These are phyloP conservation scores for Herpetotheres cachinnans DNA, from an alignment of 2,113 vertebrate genomes.

Conservation along the genomic window DNA sequence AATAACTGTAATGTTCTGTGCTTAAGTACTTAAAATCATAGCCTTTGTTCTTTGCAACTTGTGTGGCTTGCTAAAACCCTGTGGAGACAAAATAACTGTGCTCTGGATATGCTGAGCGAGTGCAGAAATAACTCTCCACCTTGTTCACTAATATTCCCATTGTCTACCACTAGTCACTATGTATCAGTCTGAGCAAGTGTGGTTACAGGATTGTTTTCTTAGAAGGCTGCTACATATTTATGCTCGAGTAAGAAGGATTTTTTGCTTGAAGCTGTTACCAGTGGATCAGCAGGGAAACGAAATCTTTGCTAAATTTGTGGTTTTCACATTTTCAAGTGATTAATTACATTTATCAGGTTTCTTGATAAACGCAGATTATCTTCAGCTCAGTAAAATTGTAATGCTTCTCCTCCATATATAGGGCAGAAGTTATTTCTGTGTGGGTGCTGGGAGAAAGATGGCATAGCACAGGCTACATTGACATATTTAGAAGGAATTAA, in stretches of 20 bases:
- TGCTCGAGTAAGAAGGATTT: neutral
- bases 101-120: neutral
- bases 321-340: slow-evolving; percentile 16
- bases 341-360: slow-evolving; percentile 4
- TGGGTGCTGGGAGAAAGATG: neutral
- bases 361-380: neutral
- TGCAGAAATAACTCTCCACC: neutral
- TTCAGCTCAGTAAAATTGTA: neutral
- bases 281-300: neutral
- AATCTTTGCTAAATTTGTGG: neutral
- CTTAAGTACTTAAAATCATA: neutral
- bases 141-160: neutral
- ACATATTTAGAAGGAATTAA: neutral
- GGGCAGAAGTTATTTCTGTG: neutral
- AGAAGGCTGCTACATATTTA: neutral
- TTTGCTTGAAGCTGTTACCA: neutral
- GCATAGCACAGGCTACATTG: neutral
- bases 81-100: neutral
- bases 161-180: neutral
- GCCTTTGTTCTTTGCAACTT: neutral
- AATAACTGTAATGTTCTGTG: neutral
- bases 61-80: neutral
- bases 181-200: neutral
- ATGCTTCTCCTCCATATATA: neutral
- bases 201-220: neutral